These are phyloP conservation scores for Falco naumanni DNA, from an alignment of 2,797 vertebrate species.

Conservation along the genomic window DNA sequence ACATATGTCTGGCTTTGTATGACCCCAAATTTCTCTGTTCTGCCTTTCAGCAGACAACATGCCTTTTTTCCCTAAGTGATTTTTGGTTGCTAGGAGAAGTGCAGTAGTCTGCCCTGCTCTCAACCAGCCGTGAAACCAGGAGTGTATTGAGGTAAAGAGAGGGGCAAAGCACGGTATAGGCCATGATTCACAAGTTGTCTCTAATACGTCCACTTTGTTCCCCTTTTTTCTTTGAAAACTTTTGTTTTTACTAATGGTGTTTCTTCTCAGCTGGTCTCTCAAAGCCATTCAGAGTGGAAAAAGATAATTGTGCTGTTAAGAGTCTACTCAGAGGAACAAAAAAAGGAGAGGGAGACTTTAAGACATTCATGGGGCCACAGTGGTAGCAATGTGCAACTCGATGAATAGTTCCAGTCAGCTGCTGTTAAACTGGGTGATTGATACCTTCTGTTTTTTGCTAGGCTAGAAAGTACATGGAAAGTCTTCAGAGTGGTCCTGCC, in stretches of 20 bases:
- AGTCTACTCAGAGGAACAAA: conserved; percentile 89
- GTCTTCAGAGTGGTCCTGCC: conserved; percentile 46
- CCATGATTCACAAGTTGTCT: conserved; percentile 87
- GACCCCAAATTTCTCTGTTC: conserved; percentile 72
- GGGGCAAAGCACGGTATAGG: conserved; percentile 75
- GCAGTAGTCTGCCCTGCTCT: conserved; percentile 62
- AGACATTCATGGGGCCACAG: conserved; percentile 85
- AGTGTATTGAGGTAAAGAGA: conserved; percentile 80
- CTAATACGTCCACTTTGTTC: conserved; percentile 76
- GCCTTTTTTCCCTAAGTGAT: conserved; percentile 69
- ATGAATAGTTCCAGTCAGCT: conserved; percentile 88
- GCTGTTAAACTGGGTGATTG: conserved; percentile 87
- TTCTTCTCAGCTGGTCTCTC: conserved; percentile 83
- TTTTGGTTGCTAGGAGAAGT: conserved; percentile 92
- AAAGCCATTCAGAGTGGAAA: conserved; percentile 72
- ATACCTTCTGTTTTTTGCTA: conserved; percentile 80
- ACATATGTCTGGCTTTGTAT: conserved; percentile 79
- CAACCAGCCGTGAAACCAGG: conserved; percentile 76
- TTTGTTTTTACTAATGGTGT: conserved; percentile 78
- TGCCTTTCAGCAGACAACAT: conserved; percentile 69
- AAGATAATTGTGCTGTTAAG: conserved; percentile 78
- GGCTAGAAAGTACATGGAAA: conserved; percentile 27
- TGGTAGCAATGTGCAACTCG: conserved; percentile 81
- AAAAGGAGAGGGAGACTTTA: conserved; percentile 72
- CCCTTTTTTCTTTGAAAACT: conserved; percentile 75